Conservation (phyloP, 1,140 invertebrate genomes). For the Drosophila lowei region DNA sequence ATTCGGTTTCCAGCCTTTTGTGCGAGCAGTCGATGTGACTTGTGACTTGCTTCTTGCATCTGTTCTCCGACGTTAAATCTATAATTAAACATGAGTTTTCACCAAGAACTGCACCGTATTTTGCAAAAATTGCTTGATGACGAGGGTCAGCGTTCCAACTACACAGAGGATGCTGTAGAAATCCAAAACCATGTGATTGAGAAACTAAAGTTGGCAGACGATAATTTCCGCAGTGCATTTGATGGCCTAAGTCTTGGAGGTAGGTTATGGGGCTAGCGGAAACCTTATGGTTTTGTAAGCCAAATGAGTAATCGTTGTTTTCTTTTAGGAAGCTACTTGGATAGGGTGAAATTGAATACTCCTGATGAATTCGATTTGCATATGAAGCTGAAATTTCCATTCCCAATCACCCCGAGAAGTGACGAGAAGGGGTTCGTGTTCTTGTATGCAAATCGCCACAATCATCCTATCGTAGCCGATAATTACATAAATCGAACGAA, state of each 20-base stretch:
- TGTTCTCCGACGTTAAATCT: no score
- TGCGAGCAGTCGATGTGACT: no score
- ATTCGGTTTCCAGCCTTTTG: no score
- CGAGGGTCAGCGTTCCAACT: constrained; percentile 6
- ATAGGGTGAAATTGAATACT: constrained; percentile 29
- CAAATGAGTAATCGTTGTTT: background rate
- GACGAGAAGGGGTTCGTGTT: constrained; percentile 12
- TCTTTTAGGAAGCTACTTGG: constrained; percentile 47
- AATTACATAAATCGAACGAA: constrained; percentile 10
- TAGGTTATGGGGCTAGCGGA: background rate
- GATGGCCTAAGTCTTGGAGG: constrained; percentile 35
- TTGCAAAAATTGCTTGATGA: constrained; percentile 16
- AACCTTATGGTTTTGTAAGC: no score
- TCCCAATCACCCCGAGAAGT: background rate
- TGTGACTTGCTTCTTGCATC: no score
- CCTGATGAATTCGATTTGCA: constrained; percentile 57
- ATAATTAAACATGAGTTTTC: constrained; percentile 12
- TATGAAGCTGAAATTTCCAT: constrained; percentile 40
- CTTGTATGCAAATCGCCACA: background rate
- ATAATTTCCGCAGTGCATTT: constrained; percentile 13
- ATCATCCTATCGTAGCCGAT: background rate
- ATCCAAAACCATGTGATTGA: constrained; percentile 36
- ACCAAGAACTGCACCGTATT: constrained; percentile 5
- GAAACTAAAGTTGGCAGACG: constrained; percentile 23
- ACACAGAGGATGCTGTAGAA: constrained; percentile 10